phyloP scores from a whole-genome alignment of 2,797 vertebrate species.

The Fratercula arctica region DNA sequence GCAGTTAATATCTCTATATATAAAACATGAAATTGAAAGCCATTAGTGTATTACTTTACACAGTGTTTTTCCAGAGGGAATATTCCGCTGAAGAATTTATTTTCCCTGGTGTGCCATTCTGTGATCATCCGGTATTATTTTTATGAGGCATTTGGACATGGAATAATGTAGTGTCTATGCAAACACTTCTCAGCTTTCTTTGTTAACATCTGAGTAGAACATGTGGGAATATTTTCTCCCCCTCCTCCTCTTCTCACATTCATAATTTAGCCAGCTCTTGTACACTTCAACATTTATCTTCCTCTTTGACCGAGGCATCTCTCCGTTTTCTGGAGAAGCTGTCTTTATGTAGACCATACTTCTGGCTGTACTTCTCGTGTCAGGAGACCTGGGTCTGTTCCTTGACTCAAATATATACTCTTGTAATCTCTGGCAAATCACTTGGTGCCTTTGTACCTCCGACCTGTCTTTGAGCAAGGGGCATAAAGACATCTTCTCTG shows the following conservation, averaged over 20 bases:
- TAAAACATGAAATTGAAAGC: constrained; percentile 76
- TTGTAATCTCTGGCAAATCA: not conserved
- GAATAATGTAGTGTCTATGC: constrained; percentile 77
- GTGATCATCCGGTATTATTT: constrained; percentile 74
- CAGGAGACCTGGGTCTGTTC: not conserved
- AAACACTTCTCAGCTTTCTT: constrained; percentile 78
- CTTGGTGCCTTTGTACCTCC: not conserved
- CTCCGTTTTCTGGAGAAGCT: constrained; percentile 1
- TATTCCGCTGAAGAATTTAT: constrained; percentile 67
- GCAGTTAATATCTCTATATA: constrained; percentile 73
- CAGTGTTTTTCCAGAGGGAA: constrained; percentile 74
- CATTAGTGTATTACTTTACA: constrained; percentile 76
- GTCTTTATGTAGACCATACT: not conserved
- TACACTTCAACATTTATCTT: not conserved
- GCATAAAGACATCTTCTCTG: constrained; percentile 19
- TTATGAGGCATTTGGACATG: constrained; percentile 75
- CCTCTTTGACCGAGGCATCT: not conserved
- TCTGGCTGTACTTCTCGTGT: not conserved
- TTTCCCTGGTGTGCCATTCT: constrained; percentile 67
- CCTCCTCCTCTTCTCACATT: constrained; percentile 56
- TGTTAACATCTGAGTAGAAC: constrained; percentile 77
- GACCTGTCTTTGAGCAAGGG: not conserved
- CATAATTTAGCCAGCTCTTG: constrained; percentile 46
- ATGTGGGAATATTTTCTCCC: constrained; percentile 66
- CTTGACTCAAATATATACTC: not conserved